Percentiles rank a stretch among this genome's conserved stretches.
phyloP scores from a whole-genome alignment of 1,140 invertebrate species.

The Psix sp. region DNA sequence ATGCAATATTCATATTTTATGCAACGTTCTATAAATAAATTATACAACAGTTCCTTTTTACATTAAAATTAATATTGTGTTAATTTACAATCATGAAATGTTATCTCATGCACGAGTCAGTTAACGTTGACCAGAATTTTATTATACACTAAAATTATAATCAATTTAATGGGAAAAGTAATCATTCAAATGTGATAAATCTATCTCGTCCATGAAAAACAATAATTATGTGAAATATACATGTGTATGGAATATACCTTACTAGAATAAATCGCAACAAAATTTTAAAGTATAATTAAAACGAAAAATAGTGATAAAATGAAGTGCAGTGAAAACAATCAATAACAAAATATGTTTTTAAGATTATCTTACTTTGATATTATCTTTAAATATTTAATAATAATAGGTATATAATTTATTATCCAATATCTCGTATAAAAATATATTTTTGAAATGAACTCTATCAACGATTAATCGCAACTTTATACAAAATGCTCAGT shows the following conservation, averaged over 20 bases:
- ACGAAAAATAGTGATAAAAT: constrained; percentile 1
- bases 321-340: constrained; percentile 3
- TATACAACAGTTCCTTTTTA: constrained; percentile 44
- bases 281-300: constrained; percentile 5
- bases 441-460: constrained; percentile 56
- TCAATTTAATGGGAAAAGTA: neutral
- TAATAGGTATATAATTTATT: constrained; percentile 51
- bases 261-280: constrained; percentile 11
- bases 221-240: constrained; percentile 19
- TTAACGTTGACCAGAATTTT: no score
- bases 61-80: constrained; percentile 29
- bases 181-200: constrained; percentile 4
- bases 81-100: constrained; percentile 30
- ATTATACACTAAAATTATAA: constrained; percentile 4
- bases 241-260: constrained; percentile 10
- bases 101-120: constrained; percentile 27
- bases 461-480: constrained; percentile 51
- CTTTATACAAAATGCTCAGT: constrained; percentile 55
- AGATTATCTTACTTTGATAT: constrained; percentile 36
- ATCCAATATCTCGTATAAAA: constrained; percentile 53
- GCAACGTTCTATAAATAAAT: constrained; percentile 54
- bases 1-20: constrained; percentile 42
- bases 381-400: constrained; percentile 40
- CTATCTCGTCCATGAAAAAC: constrained; percentile 21
- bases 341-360: constrained; percentile 34